A percentile compares a stretch with the other conserved stretches of the same genome.
Conservation (phyloP, 2,888 invertebrate species). For the Dichetophora obliterata region DNA sequence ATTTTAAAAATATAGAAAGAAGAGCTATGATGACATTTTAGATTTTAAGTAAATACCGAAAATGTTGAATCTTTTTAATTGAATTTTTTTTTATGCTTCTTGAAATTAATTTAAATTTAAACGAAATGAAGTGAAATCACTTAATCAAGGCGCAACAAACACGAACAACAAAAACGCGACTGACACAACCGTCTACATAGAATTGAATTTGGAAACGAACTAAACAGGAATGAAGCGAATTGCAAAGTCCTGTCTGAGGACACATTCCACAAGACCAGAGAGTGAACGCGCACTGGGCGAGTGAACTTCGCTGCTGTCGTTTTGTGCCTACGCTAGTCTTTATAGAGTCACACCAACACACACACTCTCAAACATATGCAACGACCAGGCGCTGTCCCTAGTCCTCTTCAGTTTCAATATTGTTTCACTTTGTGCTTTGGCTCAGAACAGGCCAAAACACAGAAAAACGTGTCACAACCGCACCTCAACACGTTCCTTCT, state of each 20-base stretch:
- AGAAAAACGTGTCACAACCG: constrained; percentile 7
- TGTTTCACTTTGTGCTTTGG: constrained; percentile 5
- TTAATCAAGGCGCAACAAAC: constrained; percentile 55
- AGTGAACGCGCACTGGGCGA: background rate
- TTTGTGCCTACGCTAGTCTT: background rate
- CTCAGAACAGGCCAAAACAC: background rate
- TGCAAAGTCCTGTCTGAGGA: constrained; percentile 8
- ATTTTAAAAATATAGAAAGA: background rate
- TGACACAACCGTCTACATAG: constrained; percentile 55
- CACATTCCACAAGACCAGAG: background rate
- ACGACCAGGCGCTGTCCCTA: background rate
- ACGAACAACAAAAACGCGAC: constrained; percentile 66
- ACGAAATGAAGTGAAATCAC: background rate
- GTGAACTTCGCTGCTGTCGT: background rate
- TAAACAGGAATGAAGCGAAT: constrained; percentile 54
- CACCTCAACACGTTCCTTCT: background rate
- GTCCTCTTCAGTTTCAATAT: constrained; percentile 9
- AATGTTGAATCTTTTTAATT: background rate
- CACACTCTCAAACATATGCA: background rate
- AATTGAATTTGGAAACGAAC: constrained; percentile 56
- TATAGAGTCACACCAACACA: background rate
- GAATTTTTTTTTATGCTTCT: background rate
- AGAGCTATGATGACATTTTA: background rate
- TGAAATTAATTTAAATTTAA: constrained; percentile 31
- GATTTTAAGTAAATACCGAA: background rate